Evolutionary conservation across 1,140 invertebrate genomes (phyloP).

Genomic region (Liolophura sinensis): DNA sequence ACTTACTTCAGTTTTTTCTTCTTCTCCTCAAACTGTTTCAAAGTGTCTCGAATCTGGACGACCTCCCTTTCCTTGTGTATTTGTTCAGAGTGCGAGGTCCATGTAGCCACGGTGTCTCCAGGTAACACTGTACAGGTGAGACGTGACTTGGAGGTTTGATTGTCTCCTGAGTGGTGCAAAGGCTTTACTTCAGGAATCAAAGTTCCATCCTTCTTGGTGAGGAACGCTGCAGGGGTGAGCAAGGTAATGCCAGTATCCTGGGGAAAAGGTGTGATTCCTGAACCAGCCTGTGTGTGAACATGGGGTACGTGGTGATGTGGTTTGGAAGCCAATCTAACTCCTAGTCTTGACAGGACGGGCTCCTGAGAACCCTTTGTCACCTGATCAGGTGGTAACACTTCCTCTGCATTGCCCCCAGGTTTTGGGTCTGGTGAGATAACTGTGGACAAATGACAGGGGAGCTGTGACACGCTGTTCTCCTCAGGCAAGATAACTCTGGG

Average conservation of each 20-base stretch:
- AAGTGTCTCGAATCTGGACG: slow-evolving; percentile 25
- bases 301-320: neutral
- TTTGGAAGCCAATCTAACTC: neutral
- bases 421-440: neutral
- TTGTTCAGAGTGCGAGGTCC: slow-evolving; percentile 9
- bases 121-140: slow-evolving; percentile 12
- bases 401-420: neutral
- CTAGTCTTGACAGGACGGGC: neutral
- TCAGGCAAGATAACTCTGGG: neutral
- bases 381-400: neutral
- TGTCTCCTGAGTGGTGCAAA: slow-evolving; percentile 17
- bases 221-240: too few relatives aligned
- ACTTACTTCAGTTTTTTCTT: slow-evolving; percentile 33
- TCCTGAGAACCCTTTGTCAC: neutral
- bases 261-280: neutral
- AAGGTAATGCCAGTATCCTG: too few relatives aligned
- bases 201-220: slow-evolving; percentile 5
- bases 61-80: slow-evolving; percentile 24
- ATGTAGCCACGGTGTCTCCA: slow-evolving; percentile 18
- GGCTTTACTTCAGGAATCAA: slow-evolving; percentile 10
- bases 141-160: slow-evolving; percentile 8
- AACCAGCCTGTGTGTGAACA: neutral
- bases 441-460: neutral
- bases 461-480: neutral
- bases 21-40: slow-evolving; percentile 27